A percentile compares a stretch with the other conserved stretches of the same genome.
Evolutionary conservation across 2,888 invertebrate genomes (phyloP).

Genomic region (Iphiclides podalirius): DNA sequence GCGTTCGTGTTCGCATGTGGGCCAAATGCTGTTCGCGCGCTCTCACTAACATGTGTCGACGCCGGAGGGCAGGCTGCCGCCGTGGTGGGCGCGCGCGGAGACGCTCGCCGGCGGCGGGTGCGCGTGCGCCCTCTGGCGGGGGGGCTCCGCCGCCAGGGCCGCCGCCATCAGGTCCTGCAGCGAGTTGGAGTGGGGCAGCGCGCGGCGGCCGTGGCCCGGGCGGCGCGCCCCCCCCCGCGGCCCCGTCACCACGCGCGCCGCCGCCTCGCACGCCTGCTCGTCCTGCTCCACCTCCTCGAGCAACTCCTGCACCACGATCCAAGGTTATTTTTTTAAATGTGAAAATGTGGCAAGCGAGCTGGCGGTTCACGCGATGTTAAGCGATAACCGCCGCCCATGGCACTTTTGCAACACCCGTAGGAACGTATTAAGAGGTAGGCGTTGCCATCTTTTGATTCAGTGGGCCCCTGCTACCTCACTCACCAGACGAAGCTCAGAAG

Average conservation of each 20-base stretch:
- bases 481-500: too few species aligned
- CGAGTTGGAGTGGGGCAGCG: conserved; percentile 69
- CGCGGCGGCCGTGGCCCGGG: conserved; percentile 55
- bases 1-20: conserved; percentile 1
- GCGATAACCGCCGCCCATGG: too few species aligned
- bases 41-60: conserved; percentile 69
- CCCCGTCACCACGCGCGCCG: conserved; percentile 64
- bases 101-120: conserved; percentile 50
- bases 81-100: conserved; percentile 66
- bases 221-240: conserved; percentile 36
- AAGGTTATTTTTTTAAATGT: too few species aligned
- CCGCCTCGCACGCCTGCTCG: conserved; percentile 81
- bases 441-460: too few species aligned
- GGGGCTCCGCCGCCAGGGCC: conserved; percentile 60
- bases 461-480: too few species aligned
- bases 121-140: conserved; percentile 48
- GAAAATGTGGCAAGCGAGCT: too few species aligned
- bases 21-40: neutral
- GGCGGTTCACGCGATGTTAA: too few species aligned
- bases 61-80: conserved; percentile 72
- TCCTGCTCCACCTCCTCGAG: conserved; percentile 88
- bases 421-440: too few species aligned
- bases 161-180: conserved; percentile 82
- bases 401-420: too few species aligned
- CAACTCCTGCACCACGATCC: conserved; percentile 87